Percentiles rank a stretch among this genome's conserved stretches.
These are phyloP conservation scores for Phyllotreta cruciferae DNA, from an alignment of 2,888 invertebrate species.

Conservation along the genomic window DNA sequence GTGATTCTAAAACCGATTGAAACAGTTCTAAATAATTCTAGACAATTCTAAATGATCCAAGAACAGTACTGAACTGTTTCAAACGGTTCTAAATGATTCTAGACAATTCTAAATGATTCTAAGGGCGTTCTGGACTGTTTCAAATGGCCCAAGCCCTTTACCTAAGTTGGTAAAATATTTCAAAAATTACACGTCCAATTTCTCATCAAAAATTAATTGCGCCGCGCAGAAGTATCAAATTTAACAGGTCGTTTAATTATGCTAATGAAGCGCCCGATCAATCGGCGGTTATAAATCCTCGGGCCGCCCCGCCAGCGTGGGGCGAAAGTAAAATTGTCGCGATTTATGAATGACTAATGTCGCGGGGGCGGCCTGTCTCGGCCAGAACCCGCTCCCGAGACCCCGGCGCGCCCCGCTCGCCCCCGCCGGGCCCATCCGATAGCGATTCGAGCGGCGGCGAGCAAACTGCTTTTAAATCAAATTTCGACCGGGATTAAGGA, in stretches of 20 bases:
- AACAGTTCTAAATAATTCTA: too few relatives aligned
- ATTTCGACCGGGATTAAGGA: conserved; percentile 52
- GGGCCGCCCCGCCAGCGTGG: conserved; percentile 23
- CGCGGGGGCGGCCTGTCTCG: conserved; percentile 29
- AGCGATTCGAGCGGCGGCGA: conserved; percentile 50
- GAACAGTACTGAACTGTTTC: too few relatives aligned
- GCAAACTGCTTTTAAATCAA: conserved; percentile 55
- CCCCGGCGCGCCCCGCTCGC: too few relatives aligned
- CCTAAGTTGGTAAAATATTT: too few relatives aligned
- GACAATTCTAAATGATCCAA: too few relatives aligned
- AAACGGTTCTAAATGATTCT: too few relatives aligned
- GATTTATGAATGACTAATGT: conserved; percentile 41
- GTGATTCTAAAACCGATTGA: too few relatives aligned
- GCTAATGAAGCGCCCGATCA: background rate
- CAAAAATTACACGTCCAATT: too few relatives aligned
- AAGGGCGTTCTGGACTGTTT: too few relatives aligned
- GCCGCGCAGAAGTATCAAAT: background rate
- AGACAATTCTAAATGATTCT: too few relatives aligned
- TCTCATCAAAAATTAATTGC: too few relatives aligned
- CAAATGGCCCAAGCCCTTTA: too few relatives aligned
- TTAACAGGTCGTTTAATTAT: background rate
- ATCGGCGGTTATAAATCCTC: conserved; percentile 22
- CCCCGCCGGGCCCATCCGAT: conserved; percentile 33
- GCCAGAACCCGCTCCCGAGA: conserved; percentile 28
- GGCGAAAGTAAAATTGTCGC: conserved; percentile 38